Evolutionary conservation across 2,888 invertebrate genomes (phyloP).

Genomic region (Bibio marci): DNA sequence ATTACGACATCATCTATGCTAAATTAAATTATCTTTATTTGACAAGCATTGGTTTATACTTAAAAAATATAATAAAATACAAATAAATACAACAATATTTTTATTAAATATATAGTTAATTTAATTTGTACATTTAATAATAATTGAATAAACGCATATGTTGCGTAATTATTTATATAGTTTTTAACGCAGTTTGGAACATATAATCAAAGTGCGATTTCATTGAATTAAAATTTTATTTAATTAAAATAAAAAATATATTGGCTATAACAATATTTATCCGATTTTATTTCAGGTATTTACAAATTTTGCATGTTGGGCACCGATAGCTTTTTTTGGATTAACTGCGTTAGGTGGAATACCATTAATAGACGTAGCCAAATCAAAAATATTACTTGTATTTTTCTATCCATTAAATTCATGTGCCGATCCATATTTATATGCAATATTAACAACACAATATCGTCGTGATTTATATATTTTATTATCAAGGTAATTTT

Average conservation of each 20-base stretch:
- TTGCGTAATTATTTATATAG: too few species aligned
- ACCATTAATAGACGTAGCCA: slow-evolving; percentile 66
- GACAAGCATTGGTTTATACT: too few species aligned
- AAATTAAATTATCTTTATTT: too few species aligned
- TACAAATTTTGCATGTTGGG: slow-evolving; percentile 70
- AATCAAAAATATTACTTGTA: slow-evolving; percentile 65
- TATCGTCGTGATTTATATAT: slow-evolving; percentile 59
- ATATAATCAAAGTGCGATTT: too few species aligned
- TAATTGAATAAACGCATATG: too few species aligned
- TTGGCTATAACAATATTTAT: too few species aligned
- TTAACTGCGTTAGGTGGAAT: slow-evolving; percentile 65
- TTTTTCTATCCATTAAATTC: slow-evolving; percentile 86
- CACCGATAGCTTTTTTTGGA: slow-evolving; percentile 79
- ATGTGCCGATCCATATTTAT: slow-evolving; percentile 83
- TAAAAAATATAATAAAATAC: too few species aligned
- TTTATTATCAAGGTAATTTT: slow-evolving; percentile 41
- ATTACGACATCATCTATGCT: too few species aligned
- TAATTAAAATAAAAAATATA: background rate
- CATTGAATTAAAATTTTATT: background rate
- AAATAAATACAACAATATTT: too few species aligned
- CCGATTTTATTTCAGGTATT: slow-evolving; percentile 33
- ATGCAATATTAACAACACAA: slow-evolving; percentile 77
- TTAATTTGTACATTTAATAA: too few species aligned
- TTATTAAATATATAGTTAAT: too few species aligned
- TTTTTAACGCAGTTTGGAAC: too few species aligned